These are phyloP conservation scores for Corvus hawaiiensis DNA, from an alignment of 2,113 vertebrate genomes.

Conservation along the genomic window DNA sequence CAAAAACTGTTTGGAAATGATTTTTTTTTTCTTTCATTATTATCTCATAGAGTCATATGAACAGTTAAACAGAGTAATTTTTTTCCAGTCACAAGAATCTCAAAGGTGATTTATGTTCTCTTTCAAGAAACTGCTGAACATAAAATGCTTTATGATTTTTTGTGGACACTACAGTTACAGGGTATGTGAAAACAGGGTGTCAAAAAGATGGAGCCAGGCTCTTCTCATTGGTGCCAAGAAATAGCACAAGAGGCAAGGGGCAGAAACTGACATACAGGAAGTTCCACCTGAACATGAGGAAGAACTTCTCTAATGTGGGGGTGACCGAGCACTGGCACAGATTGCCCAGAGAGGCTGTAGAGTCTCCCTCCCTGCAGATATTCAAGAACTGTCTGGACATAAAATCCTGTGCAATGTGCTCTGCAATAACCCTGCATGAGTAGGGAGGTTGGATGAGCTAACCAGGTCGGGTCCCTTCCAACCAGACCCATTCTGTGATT, in stretches of 20 bases:
- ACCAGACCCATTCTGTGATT: neutral
- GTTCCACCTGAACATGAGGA: neutral
- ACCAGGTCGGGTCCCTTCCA: neutral
- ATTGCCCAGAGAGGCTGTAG: no score
- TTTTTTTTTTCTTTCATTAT: neutral
- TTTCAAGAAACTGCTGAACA: neutral
- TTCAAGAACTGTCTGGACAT: rapidly evolving
- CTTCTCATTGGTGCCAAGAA: neutral
- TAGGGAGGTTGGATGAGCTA: neutral
- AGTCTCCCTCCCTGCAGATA: neutral
- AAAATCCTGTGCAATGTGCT: neutral
- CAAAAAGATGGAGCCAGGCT: neutral
- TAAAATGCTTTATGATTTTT: neutral
- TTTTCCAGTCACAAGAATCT: neutral
- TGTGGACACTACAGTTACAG: neutral
- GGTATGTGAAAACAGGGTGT: neutral
- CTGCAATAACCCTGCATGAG: neutral
- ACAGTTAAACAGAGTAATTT: neutral
- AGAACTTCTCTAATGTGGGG: no score
- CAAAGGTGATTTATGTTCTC: neutral
- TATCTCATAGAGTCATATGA: neutral
- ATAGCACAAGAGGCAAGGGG: neutral
- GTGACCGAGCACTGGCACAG: rapidly evolving
- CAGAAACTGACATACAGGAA: neutral
- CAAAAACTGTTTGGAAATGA: neutral